These are phyloP conservation scores for Tachycineta bicolor DNA, from an alignment of 2,113 vertebrate species.

Conservation along the genomic window DNA sequence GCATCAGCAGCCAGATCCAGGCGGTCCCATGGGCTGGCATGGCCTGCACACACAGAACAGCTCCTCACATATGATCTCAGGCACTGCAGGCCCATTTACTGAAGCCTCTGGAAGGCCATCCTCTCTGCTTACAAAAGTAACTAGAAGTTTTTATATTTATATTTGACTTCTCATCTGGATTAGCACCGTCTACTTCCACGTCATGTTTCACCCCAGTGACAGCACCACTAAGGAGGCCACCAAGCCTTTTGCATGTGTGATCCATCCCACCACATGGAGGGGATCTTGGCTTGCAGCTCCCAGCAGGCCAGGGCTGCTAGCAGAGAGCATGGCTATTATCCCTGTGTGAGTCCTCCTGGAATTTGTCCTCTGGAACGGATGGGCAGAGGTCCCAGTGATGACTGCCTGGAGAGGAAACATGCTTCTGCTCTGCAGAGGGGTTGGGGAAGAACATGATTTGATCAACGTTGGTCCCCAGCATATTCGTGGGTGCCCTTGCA, in stretches of 20 bases:
- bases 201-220: neutral
- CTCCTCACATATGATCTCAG: neutral
- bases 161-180: neutral
- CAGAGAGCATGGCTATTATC: rapidly evolving
- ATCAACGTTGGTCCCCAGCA: rapidly evolving
- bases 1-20: rapidly evolving
- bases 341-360: neutral
- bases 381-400: neutral
- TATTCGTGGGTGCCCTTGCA: rapidly evolving
- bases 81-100: neutral
- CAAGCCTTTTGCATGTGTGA: neutral
- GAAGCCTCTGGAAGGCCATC: neutral
- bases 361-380: neutral
- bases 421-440: neutral
- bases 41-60: neutral
- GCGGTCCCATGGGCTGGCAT: rapidly evolving
- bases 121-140: neutral
- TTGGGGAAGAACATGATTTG: neutral
- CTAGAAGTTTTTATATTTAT: neutral
- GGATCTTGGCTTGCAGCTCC: neutral
- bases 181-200: neutral
- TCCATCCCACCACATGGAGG: rapidly evolving
- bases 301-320: neutral
- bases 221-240: neutral
- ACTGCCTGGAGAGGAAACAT: neutral